Conservation (phyloP, 2,888 invertebrate genomes). For the Cyrtodaria siliqua region DNA sequence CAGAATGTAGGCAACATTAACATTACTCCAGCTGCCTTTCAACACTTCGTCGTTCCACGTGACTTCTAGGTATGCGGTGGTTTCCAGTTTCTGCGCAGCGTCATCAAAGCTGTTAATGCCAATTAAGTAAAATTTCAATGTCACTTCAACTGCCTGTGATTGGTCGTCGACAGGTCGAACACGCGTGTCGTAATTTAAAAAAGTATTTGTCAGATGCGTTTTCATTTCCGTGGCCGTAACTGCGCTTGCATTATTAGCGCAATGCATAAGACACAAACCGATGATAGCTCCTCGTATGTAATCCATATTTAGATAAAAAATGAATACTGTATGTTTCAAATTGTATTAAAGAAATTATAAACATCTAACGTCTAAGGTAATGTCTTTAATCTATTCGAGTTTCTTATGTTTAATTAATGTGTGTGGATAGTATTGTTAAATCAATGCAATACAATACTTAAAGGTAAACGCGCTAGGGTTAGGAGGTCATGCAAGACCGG, state of each 20-base stretch:
- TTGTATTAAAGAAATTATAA: too few species aligned
- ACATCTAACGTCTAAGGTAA: too few species aligned
- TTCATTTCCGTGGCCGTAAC: conserved; percentile 27
- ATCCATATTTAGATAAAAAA: too few species aligned
- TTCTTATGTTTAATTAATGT: too few species aligned
- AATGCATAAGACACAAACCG: too few species aligned
- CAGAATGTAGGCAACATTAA: conserved; percentile 28
- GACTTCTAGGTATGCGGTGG: conserved; percentile 59
- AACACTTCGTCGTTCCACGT: conserved; percentile 65
- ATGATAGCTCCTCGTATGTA: too few species aligned
- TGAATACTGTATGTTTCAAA: too few species aligned
- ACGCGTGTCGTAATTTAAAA: conserved; percentile 45
- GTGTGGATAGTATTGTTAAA: too few species aligned
- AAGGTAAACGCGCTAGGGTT: too few species aligned
- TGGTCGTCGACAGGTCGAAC: conserved; percentile 64
- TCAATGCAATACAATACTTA: too few species aligned
- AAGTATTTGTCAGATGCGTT: conserved; percentile 18
- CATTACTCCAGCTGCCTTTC: conserved; percentile 28
- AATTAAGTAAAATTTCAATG: conserved; percentile 55
- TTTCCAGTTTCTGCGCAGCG: conserved; percentile 57
- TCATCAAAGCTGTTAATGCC: conserved; percentile 65
- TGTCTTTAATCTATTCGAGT: too few species aligned
- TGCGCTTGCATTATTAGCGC: neutral
- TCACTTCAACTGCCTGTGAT: conserved; percentile 42
- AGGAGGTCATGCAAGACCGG: too few species aligned